phyloP scores from a whole-genome alignment of 2,888 invertebrate species.

The Apamea sordens region DNA sequence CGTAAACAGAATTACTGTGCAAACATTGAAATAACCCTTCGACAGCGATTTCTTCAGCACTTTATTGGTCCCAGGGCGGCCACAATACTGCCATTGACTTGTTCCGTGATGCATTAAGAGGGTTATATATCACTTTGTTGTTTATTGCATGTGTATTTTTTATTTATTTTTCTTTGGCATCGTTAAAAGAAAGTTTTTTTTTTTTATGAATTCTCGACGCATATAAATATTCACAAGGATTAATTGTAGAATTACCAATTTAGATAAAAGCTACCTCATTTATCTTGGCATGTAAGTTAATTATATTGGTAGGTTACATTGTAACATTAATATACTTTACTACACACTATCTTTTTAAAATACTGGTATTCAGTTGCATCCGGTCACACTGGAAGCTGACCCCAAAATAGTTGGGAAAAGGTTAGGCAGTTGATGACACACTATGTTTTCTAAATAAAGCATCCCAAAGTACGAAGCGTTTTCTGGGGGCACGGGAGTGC shows the following conservation, averaged over 20 bases:
- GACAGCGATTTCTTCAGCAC: constrained; percentile 47
- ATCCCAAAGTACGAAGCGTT: not conserved
- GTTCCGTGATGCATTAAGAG: constrained; percentile 36
- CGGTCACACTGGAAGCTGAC: too few species aligned
- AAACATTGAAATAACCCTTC: constrained; percentile 48
- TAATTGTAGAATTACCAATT: not conserved
- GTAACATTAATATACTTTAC: not conserved
- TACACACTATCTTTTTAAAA: too few species aligned
- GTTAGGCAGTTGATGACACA: too few species aligned
- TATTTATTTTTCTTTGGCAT: not conserved
- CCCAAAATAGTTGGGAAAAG: too few species aligned
- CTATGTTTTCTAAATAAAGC: not conserved
- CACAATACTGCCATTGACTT: constrained; percentile 38
- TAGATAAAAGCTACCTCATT: not conserved
- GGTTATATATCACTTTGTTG: constrained; percentile 16
- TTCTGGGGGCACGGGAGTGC: too few species aligned
- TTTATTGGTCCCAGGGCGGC: constrained; percentile 58
- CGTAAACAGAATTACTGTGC: constrained; percentile 39
- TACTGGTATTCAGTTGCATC: too few species aligned
- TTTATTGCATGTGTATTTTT: constrained; percentile 12
- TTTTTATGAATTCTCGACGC: too few species aligned
- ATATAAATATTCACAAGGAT: not conserved
- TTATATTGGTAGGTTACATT: not conserved
- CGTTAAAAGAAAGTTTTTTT: not conserved
- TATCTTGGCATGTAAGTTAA: not conserved